A percentile compares a stretch with the other conserved stretches of the same genome.
These are phyloP conservation scores for Drosophila atripex DNA, from an alignment of 2,888 invertebrate genomes.

Conservation along the genomic window DNA sequence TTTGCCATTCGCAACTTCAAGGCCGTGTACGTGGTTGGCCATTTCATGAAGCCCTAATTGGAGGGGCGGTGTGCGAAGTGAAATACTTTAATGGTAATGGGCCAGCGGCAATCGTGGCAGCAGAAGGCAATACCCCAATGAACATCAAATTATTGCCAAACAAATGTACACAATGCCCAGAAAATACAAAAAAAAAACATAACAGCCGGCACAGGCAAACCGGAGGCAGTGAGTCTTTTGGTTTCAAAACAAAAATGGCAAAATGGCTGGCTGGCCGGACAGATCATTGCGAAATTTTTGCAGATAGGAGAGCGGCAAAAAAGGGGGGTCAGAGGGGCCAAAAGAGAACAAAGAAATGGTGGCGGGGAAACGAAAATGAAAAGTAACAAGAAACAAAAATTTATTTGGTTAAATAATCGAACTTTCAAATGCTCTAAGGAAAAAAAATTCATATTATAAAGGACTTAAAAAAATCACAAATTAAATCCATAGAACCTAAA, in stretches of 20 bases:
- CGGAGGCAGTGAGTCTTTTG: conserved; percentile 5
- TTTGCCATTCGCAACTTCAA: conserved; percentile 65
- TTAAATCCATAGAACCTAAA: neutral
- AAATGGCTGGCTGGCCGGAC: conserved; percentile 42
- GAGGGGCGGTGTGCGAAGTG: neutral
- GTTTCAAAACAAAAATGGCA: conserved; percentile 45
- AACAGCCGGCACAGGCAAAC: conserved; percentile 33
- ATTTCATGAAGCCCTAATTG: conserved; percentile 62
- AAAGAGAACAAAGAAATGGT: conserved; percentile 35
- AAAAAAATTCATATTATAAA: neutral
- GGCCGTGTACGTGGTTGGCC: conserved; percentile 67
- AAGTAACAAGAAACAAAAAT: conserved; percentile 54
- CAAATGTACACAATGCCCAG: conserved; percentile 53
- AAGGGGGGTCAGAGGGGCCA: conserved; percentile 9
- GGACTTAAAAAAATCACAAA: neutral
- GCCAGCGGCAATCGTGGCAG: conserved; percentile 32
- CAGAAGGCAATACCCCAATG: conserved; percentile 56
- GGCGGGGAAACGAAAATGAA: conserved; percentile 64
- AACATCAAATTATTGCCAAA: conserved; percentile 62
- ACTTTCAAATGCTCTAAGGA: conserved; percentile 2
- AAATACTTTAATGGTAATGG: conserved; percentile 8
- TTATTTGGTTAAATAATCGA: no score
- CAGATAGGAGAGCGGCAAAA: conserved; percentile 39
- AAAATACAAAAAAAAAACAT: conserved; percentile 35
- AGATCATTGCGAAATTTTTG: conserved; percentile 45